Evolutionary conservation across 2,888 invertebrate species (phyloP).

Genomic region (Dryococelus australis): DNA sequence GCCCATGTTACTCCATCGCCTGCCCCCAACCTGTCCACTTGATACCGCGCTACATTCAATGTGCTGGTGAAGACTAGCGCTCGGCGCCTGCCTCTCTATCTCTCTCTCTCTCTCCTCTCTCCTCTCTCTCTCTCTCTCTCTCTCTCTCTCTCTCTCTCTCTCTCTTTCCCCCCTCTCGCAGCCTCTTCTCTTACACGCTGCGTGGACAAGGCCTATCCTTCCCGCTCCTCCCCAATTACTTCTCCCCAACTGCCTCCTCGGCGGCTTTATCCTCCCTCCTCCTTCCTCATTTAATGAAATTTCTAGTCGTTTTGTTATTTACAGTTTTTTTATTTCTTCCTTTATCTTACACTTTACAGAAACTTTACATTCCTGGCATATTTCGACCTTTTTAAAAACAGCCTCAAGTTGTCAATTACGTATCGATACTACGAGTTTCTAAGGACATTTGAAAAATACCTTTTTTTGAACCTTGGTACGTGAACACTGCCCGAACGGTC

Average conservation of each 20-base stretch:
- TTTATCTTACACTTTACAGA: not conserved
- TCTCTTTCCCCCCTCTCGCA: not conserved
- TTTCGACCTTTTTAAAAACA: not conserved
- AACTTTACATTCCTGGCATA: constrained; percentile 9
- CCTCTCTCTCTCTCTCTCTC: not conserved
- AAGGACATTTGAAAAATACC: too few species aligned
- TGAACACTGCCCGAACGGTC: too few species aligned
- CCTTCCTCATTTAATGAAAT: constrained; percentile 9
- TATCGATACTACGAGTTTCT: not conserved
- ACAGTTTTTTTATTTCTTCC: not conserved
- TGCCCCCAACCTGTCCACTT: not conserved
- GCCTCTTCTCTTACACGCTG: too few species aligned
- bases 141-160: not conserved
- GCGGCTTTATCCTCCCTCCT: not conserved
- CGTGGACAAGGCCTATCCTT: not conserved
- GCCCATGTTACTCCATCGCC: constrained; percentile 16
- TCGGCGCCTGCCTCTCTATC: not conserved
- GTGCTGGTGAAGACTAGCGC: not conserved
- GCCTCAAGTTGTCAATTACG: not conserved
- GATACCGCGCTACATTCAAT: not conserved
- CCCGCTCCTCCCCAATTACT: not conserved
- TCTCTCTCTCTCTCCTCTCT: not conserved
- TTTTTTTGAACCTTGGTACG: too few species aligned
- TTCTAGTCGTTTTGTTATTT: not conserved
- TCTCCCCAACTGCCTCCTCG: not conserved